Base-by-base conservation (phyloP, 30 jellyfish, hydroid and myxozoan genomes). In the Hydra vulgaris region DNA sequence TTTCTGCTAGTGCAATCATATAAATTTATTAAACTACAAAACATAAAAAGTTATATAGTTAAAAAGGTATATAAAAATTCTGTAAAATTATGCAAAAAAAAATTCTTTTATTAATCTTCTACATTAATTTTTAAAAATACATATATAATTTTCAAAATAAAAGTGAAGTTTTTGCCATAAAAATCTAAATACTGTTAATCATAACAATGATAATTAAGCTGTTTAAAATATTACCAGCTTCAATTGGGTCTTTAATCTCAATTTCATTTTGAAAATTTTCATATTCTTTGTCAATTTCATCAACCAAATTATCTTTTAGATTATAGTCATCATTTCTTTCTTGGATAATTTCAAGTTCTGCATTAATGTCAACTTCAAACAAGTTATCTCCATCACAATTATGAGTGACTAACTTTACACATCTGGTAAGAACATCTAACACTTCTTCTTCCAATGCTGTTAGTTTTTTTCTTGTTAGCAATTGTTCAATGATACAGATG, bases 211-310 rank as follows among this genome's bases (percentile, higher is more conserved):
- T n/a, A n/a, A n/a, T n/a, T n/a, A n/a, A n/a, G n/a, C n/a, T n/a
- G n/a, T n/a, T 68, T 4, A 21, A 22, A 22, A 15, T 12, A 53
- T 0, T 80, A 80, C 87, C 87, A 21, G 87, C 87, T 21, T 80
- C 87, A 25, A 66, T 20, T 23, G 84, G 26, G 22, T 80, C 70
- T 55, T 80, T 80, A 24, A 66, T 0, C 54, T 80, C 71, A 1
- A 80, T 80, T 61, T 80, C 87, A 74, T 80, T 55, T 80, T 80
- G 27, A 25, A 80, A 80, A 21, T 19, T 70, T 68, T 61, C 52
- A 80, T 61, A 80, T 3, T 80, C 87, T 23, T 70, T 80, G 21
- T 70, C 84, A 25, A 80, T 80, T 66, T 68, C 87, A 15, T 80
- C 72, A 61, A 23, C 71, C 5, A 80, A 53, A 1, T 56, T 69